Evolutionary conservation across 2,888 invertebrate species (phyloP).

Genomic region (Diaphora mendica): DNA sequence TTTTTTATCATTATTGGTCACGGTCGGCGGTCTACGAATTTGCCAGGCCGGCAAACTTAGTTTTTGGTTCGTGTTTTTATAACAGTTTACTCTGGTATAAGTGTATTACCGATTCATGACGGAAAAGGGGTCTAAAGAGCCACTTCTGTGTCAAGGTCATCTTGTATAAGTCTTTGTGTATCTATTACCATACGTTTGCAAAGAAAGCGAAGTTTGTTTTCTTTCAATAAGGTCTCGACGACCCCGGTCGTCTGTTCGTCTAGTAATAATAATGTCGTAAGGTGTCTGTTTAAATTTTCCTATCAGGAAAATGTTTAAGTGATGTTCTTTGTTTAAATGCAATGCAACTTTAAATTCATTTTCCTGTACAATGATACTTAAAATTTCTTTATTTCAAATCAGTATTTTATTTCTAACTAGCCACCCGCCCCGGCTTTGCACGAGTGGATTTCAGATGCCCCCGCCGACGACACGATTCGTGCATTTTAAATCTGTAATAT

Average conservation of each 20-base stretch:
- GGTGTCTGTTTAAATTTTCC: conserved; percentile 29
- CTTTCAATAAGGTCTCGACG: conserved; percentile 25
- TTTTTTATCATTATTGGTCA: background rate
- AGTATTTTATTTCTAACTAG: background rate
- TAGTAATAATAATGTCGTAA: conserved; percentile 29
- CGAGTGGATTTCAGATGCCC: too few relatives aligned
- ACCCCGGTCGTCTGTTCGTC: background rate
- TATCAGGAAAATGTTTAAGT: background rate
- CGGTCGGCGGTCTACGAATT: background rate
- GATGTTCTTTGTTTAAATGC: background rate
- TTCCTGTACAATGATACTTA: background rate
- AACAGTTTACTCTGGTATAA: background rate
- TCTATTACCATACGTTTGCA: conserved; percentile 21
- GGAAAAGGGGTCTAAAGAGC: background rate
- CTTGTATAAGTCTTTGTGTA: conserved; percentile 21
- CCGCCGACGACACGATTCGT: too few relatives aligned
- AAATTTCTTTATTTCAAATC: background rate
- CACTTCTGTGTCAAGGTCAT: conserved; percentile 11
- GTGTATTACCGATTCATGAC: background rate
- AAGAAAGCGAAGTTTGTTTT: conserved; percentile 37
- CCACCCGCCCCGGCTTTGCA: too few relatives aligned
- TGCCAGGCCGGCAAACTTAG: background rate
- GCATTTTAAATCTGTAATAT: too few relatives aligned
- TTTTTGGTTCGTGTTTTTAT: background rate
- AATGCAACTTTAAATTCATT: background rate